Percentiles rank a stretch among this genome's conserved stretches.
phyloP scores from a whole-genome alignment of 2,888 invertebrate species.

The Ophioninae sp. region DNA sequence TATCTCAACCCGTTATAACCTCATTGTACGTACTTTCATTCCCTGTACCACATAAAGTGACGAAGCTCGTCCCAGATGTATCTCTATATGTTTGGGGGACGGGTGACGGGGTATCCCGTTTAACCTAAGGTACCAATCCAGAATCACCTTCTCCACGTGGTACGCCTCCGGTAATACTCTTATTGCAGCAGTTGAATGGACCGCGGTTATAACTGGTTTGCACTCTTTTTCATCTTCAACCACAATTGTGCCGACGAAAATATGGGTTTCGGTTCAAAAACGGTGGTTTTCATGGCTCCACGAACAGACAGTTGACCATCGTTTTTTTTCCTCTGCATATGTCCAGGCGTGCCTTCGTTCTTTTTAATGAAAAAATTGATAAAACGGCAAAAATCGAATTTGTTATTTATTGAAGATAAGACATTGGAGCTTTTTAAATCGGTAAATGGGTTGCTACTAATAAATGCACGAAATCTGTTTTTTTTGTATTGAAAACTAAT shows the following conservation, averaged over 20 bases:
- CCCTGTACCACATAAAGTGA: conserved; percentile 21
- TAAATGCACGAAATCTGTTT: too few relatives aligned
- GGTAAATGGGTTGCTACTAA: not conserved
- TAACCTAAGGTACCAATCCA: not conserved
- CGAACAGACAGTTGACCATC: not conserved
- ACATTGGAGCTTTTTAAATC: not conserved
- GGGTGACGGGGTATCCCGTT: not conserved
- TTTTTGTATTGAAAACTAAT: too few relatives aligned
- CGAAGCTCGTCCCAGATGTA: not conserved
- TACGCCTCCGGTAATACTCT: not conserved
- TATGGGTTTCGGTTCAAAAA: not conserved
- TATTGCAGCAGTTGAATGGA: not conserved
- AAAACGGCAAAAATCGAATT: too few relatives aligned
- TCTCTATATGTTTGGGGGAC: not conserved
- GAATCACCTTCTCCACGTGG: not conserved
- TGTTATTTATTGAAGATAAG: too few relatives aligned
- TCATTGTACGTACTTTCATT: conserved; percentile 32
- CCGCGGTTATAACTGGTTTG: not conserved
- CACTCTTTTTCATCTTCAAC: not conserved
- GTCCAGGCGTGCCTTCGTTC: not conserved
- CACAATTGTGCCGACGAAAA: not conserved
- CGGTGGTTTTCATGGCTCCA: not conserved
- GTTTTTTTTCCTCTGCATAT: not conserved
- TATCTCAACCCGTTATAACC: conserved; percentile 20
- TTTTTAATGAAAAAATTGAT: too few relatives aligned